phyloP scores from a whole-genome alignment of 2,797 vertebrate genomes.

The Otolemur crassicaudatus region DNA sequence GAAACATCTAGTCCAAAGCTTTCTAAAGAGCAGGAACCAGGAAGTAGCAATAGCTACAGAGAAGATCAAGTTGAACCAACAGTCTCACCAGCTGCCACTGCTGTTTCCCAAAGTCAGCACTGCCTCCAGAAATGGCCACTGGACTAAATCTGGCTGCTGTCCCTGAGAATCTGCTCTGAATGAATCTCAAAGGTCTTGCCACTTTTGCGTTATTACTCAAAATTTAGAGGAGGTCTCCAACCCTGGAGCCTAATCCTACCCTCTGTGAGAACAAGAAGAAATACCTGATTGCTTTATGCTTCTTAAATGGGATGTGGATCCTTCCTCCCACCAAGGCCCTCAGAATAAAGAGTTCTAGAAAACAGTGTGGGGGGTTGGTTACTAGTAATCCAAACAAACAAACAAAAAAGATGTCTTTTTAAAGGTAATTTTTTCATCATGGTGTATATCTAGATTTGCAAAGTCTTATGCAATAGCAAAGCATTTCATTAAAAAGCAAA shows the following conservation, averaged over 20 bases:
- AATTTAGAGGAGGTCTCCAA: background rate
- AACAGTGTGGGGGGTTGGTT: background rate
- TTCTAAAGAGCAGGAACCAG: background rate
- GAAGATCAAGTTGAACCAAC: background rate
- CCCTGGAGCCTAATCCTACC: background rate
- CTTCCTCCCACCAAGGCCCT: background rate
- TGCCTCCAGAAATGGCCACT: accelerated
- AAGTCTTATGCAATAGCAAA: background rate
- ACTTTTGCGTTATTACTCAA: background rate
- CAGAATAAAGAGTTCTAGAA: background rate
- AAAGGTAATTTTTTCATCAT: background rate
- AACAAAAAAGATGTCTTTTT: background rate
- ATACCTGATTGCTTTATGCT: background rate
- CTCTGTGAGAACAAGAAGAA: background rate
- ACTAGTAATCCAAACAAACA: background rate
- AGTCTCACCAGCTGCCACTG: background rate
- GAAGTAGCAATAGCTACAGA: too few species aligned
- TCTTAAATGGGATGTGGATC: background rate
- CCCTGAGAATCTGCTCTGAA: background rate
- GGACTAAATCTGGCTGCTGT: background rate
- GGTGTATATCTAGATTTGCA: background rate
- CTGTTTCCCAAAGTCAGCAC: too few species aligned
- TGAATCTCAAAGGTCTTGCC: background rate
- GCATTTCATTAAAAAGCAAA: background rate
- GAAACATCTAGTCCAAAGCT: accelerated